Conservation (phyloP, 2,797 vertebrate genomes). For the Peromyscus eremicus region DNA sequence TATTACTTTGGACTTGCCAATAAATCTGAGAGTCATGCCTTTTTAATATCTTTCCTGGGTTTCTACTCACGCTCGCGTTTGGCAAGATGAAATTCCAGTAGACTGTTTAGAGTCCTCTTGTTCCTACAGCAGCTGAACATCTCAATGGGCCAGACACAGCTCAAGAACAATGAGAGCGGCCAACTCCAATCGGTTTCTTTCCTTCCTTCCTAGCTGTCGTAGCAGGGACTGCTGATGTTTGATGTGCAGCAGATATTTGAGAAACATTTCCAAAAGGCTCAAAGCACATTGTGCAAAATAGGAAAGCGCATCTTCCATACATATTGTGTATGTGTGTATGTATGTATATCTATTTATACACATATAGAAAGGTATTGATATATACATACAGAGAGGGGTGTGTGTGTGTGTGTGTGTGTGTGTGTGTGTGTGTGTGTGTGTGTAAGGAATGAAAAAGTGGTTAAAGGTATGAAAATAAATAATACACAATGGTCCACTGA, state of each 20-base stretch:
- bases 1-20: conserved; percentile 74
- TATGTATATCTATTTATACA: background rate
- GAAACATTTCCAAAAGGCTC: conserved; percentile 27
- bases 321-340: background rate
- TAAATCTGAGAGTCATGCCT: conserved; percentile 77
- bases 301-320: background rate
- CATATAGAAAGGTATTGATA: background rate
- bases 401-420: too few relatives aligned
- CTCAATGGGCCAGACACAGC: conserved; percentile 30
- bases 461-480: conserved; percentile 9
- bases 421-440: too few relatives aligned
- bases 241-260: conserved; percentile 26
- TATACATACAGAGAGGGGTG: background rate
- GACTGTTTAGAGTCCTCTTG: conserved; percentile 68
- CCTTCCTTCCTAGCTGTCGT: background rate
- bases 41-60: conserved; percentile 77
- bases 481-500: background rate
- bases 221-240: conserved; percentile 6
- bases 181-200: conserved; percentile 31
- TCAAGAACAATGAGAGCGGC: background rate
- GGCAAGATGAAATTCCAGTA: conserved; percentile 74
- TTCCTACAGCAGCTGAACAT: conserved; percentile 50
- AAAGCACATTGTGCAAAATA: conserved; percentile 23
- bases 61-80: conserved; percentile 64
- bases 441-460: background rate